Conservation (phyloP, 2,888 invertebrate genomes). For the Homarus gammarus region DNA sequence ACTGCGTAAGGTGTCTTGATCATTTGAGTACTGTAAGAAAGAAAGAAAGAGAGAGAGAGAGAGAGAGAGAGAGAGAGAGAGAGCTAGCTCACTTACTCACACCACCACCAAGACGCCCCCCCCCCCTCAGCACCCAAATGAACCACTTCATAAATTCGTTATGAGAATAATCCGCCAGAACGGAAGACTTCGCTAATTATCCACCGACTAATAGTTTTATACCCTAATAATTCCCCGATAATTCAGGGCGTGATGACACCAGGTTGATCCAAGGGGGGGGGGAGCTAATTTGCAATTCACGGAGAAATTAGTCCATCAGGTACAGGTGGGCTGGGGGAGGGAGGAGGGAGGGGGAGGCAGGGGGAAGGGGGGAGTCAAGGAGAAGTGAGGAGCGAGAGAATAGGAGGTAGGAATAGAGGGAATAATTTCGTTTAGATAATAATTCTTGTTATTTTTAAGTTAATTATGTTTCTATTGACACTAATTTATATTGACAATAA, state of each 20-base stretch:
- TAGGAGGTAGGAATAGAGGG: not conserved
- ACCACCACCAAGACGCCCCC: not conserved
- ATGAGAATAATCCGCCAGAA: not conserved
- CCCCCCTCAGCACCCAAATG: not conserved
- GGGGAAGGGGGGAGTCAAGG: not conserved
- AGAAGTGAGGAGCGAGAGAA: not conserved
- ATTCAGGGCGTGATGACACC: not conserved
- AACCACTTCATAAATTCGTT: not conserved
- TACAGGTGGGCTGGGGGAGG: not conserved
- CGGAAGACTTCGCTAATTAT: slow-evolving; percentile 1
- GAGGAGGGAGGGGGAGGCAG: not conserved
- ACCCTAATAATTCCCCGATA: not conserved
- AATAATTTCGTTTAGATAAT: too few relatives aligned
- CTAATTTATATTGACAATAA: too few relatives aligned
- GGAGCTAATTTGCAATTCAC: slow-evolving; percentile 1
- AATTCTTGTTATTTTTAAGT: too few relatives aligned
- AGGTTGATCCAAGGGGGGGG: not conserved
- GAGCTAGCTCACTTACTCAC: not conserved
- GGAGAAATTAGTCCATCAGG: not conserved
- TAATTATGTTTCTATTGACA: too few relatives aligned
- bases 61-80: slow-evolving; percentile 10
- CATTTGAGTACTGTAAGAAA: too few relatives aligned
- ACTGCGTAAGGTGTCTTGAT: too few relatives aligned
- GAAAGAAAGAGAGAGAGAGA: slow-evolving; percentile 1
- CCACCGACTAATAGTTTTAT: not conserved